Evolutionary conservation across 1,140 invertebrate species (phyloP), one percentile per base, ranked within the genome.

Genomic region (Chionoecetes opilio): DNA sequence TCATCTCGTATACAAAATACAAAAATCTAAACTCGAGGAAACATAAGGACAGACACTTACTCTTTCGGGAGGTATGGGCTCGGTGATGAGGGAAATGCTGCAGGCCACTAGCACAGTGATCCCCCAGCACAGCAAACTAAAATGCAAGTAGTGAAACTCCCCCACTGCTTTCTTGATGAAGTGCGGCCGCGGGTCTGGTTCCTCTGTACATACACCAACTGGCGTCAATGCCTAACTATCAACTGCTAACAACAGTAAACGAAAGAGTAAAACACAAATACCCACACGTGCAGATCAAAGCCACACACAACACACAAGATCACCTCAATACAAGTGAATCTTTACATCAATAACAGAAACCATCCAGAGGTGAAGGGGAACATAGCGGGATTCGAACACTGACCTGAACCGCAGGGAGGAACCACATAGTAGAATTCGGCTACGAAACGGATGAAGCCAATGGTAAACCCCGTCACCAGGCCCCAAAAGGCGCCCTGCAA

Each of bases 71-170:
- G 96, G 96, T 41, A 97, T 97, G 21, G 97, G 97, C 88, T 97
- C 96, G 0, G 97, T 97, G 3, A 97, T 88, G 32, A 97, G 95
- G 41, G 97, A 97, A 89, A 97, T 96, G 31, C 96, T 96, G 32
- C 97, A 37, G 37, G 53, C 97, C 0, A 97, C 96, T 0, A 97
- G 38, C 8, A 96, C 96, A 11, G 97, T 97, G 26, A 97, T 96
- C 26, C 97, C 32, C 82, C 97, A 97, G 14, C 97, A 96, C n/a
- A 97, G 96, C 53, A 97, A 95, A 21, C 97, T 96, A 96, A 97
- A 97, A 96, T 97, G 97, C 95, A 97, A 97, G 96, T 97, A 97
- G 93, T 97, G 97, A 91, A 97, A 96, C 82, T 97, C 6, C 96
- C 96, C 96, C 21, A 97, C 96, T 41, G 97, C 96, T n/a, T 85